A percentile compares a stretch with the other conserved stretches of the same genome.
These are phyloP conservation scores for Drymonia ruficornis DNA, from an alignment of 2,888 invertebrate genomes.

Conservation along the genomic window DNA sequence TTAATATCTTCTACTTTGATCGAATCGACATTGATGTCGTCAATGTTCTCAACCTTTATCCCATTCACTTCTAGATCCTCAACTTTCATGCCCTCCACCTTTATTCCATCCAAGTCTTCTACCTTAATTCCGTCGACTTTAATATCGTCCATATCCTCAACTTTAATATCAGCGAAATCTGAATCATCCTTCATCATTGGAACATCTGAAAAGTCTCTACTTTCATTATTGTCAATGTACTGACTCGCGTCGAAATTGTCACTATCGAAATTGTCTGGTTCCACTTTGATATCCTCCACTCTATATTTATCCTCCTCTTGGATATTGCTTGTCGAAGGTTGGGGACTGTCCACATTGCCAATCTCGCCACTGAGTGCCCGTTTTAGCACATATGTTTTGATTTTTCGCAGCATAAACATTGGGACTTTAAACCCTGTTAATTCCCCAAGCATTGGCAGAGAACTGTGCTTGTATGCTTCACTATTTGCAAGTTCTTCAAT, in stretches of 20 bases:
- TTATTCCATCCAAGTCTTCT: conserved; percentile 72
- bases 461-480: conserved; percentile 89
- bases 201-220: conserved; percentile 69
- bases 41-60: conserved; percentile 74
- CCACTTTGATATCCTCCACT: conserved; percentile 71
- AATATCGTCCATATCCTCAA: conserved; percentile 77
- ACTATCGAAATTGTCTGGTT: conserved; percentile 68
- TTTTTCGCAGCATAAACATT: conserved; percentile 89
- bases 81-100: conserved; percentile 74
- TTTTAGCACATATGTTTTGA: conserved; percentile 86
- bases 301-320: conserved; percentile 66
- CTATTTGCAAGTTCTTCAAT: conserved; percentile 89
- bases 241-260: conserved; percentile 71
- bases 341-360: conserved; percentile 67
- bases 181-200: conserved; percentile 70
- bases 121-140: conserved; percentile 76
- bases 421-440: conserved; percentile 91
- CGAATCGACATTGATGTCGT: conserved; percentile 66
- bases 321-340: conserved; percentile 63
- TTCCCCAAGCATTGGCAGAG: conserved; percentile 87
- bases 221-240: conserved; percentile 65
- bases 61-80: conserved; percentile 67
- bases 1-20: conserved; percentile 79
- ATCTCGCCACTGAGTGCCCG: conserved; percentile 63
- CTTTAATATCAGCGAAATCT: conserved; percentile 78